A percentile compares a stretch with the other conserved stretches of the same genome.
Conservation (phyloP, 2,797 vertebrate species). For the Arrhamphus sclerolepis region DNA sequence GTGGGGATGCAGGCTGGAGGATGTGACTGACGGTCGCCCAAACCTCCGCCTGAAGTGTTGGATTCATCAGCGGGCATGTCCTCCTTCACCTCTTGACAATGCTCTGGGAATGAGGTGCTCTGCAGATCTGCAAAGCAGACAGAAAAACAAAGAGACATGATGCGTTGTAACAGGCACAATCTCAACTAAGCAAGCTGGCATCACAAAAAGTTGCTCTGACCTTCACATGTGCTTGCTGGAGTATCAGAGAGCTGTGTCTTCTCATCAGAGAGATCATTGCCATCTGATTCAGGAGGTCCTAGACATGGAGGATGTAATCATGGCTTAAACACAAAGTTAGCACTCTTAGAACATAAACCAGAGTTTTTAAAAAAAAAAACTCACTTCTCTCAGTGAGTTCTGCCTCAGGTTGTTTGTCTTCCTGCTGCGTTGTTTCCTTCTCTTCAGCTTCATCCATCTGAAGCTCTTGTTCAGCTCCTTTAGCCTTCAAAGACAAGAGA, state of each 20-base stretch:
- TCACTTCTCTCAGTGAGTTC: conserved; percentile 50
- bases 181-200: conserved; percentile 2
- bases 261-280: conserved; percentile 7
- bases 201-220: conserved; percentile 28
- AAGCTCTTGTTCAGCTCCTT: conserved; percentile 38
- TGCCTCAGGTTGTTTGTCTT: conserved; percentile 33
- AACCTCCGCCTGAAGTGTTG: conserved; percentile 30
- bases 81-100: conserved; percentile 45
- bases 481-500: conserved; percentile 11
- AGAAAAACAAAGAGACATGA: not conserved
- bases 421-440: conserved; percentile 19
- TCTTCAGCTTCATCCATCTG: conserved; percentile 36
- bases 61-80: conserved; percentile 43
- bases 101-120: conserved; percentile 13
- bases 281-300: conserved; percentile 38
- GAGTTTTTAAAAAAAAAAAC: not conserved
- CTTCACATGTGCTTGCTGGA: conserved; percentile 28
- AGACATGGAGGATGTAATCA: conserved; percentile 21
- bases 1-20: conserved; percentile 26
- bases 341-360: not conserved
- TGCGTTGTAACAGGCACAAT: not conserved
- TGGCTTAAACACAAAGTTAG: not conserved
- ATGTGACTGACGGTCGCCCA: conserved; percentile 18
- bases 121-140: conserved; percentile 11
- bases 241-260: conserved; percentile 34